phyloP scores from a whole-genome alignment of 1,140 invertebrate genomes.

The Hyphantria cunea region DNA sequence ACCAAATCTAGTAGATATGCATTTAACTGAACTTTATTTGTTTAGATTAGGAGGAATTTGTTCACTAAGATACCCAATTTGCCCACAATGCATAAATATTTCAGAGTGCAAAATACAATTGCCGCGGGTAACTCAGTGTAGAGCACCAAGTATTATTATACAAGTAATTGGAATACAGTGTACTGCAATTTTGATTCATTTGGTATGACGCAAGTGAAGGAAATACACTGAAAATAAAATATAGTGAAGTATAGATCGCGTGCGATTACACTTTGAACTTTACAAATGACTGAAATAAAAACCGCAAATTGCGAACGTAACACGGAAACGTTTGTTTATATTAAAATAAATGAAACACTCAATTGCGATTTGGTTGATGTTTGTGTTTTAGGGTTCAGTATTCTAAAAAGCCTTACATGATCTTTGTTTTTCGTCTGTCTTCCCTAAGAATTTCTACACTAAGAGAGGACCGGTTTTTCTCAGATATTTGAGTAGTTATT shows the following conservation, averaged over 20 bases:
- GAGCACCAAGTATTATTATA: too few species aligned
- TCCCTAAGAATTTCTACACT: neutral
- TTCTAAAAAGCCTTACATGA: neutral
- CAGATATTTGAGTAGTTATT: too few species aligned
- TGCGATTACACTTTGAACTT: constrained; percentile 14
- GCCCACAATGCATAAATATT: too few species aligned
- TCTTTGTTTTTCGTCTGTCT: neutral
- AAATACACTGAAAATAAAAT: neutral
- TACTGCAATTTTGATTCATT: too few species aligned
- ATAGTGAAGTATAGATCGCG: constrained; percentile 15
- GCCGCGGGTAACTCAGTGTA: too few species aligned
- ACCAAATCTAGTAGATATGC: too few species aligned
- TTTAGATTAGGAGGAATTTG: too few species aligned
- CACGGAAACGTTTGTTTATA: constrained; percentile 14
- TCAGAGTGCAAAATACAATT: too few species aligned
- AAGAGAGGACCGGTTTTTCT: neutral
- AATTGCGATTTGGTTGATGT: neutral
- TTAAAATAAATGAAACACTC: constrained; percentile 3
- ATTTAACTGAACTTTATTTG: too few species aligned
- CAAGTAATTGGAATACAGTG: too few species aligned
- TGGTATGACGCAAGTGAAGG: neutral
- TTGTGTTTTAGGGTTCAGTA: too few species aligned
- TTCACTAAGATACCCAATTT: too few species aligned
- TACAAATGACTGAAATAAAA: constrained; percentile 23
- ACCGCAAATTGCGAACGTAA: constrained; percentile 1